These are phyloP conservation scores for Helicoverpa assulta DNA, from an alignment of 2,888 invertebrate species.

Conservation along the genomic window DNA sequence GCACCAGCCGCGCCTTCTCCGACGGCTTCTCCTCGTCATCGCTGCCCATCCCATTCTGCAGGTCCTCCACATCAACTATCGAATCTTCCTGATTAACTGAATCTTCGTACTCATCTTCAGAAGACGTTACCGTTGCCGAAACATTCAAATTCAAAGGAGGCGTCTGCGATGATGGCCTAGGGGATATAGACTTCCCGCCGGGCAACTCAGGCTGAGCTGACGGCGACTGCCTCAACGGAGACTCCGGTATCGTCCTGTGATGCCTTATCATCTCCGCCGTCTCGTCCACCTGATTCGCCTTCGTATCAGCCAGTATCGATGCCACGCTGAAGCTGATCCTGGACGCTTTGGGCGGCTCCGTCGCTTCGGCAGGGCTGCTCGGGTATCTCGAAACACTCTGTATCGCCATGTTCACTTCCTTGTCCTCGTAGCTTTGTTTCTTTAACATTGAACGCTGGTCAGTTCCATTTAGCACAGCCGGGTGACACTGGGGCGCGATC, in stretches of 20 bases:
- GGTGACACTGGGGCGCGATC: constrained; percentile 80
- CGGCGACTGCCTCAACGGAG: constrained; percentile 86
- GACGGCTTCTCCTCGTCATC: constrained; percentile 85
- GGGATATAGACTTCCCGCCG: constrained; percentile 82
- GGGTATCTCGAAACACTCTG: constrained; percentile 92
- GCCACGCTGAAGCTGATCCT: constrained; percentile 96
- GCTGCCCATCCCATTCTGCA: constrained; percentile 90
- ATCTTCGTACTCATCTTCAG: constrained; percentile 92
- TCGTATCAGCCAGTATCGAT: constrained; percentile 95
- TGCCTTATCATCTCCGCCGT: constrained; percentile 88
- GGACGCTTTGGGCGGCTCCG: constrained; percentile 91
- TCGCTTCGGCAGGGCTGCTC: constrained; percentile 91
- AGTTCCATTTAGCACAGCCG: constrained; percentile 88
- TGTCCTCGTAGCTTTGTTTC: constrained; percentile 89
- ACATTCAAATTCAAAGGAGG: constrained; percentile 87
- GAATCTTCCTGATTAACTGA: constrained; percentile 93
- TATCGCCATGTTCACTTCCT: constrained; percentile 92
- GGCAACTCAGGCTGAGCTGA: constrained; percentile 86
- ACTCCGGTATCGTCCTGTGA: constrained; percentile 87
- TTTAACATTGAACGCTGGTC: constrained; percentile 91
- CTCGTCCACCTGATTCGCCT: constrained; percentile 89
- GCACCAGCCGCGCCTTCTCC: constrained; percentile 87
- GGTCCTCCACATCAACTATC: constrained; percentile 95
- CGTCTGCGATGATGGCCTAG: constrained; percentile 83
- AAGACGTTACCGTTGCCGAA: constrained; percentile 87